phyloP scores from a whole-genome alignment of 2,113 vertebrate genomes.

The Azemiops feae region DNA sequence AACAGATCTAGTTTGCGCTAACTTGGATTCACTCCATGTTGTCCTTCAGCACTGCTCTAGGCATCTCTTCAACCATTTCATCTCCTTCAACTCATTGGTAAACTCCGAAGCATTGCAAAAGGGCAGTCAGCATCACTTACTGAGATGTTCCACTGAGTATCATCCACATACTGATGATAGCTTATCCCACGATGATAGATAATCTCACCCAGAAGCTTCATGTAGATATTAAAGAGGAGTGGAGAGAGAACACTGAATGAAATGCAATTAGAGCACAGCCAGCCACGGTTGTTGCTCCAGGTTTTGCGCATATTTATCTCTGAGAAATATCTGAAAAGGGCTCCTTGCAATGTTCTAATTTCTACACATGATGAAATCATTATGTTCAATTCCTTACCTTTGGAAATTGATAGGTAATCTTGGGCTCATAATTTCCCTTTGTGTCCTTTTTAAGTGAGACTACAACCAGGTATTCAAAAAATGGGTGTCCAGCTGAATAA shows the following conservation, averaged over 20 bases:
- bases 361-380: neutral
- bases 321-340: neutral
- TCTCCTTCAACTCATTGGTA: neutral
- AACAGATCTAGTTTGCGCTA: neutral
- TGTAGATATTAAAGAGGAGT: neutral
- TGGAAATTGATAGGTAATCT: slow-evolving; percentile 93
- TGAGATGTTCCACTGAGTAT: neutral
- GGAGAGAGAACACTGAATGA: neutral
- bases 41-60: neutral
- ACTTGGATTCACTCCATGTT: neutral
- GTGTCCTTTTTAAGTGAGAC: slow-evolving; percentile 81
- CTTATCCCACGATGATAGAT: neutral
- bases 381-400: slow-evolving; percentile 76
- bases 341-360: neutral
- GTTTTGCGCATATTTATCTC: neutral
- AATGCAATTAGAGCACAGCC: neutral
- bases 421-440: slow-evolving; percentile 78
- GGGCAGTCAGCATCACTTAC: neutral
- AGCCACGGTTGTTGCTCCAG: too few relatives aligned
- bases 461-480: slow-evolving; percentile 95
- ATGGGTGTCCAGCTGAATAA: slow-evolving; percentile 81
- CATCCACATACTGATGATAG: neutral
- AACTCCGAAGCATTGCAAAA: neutral
- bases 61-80: neutral
- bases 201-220: neutral